Evolutionary conservation across 2,888 invertebrate species (phyloP).

Genomic region (Drepanosiphum platanoidis): DNA sequence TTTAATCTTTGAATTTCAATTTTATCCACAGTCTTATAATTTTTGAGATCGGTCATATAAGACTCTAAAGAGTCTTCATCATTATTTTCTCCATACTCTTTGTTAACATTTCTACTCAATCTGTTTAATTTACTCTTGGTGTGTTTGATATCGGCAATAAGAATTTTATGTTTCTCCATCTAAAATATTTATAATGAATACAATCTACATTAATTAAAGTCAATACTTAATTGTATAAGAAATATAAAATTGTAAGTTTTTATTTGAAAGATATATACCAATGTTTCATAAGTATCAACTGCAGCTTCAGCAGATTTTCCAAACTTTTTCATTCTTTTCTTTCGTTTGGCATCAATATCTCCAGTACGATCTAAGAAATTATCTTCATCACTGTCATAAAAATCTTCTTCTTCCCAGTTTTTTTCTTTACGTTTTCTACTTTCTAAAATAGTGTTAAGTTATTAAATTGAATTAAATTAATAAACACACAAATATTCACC

Average conservation of each 20-base stretch:
- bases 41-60: conserved; percentile 79
- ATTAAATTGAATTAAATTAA: conserved; percentile 41
- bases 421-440: conserved; percentile 81
- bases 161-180: conserved; percentile 72
- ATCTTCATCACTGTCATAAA: conserved; percentile 94
- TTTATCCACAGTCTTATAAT: conserved; percentile 73
- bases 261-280: conserved; percentile 64
- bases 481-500: conserved; percentile 70
- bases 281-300: conserved; percentile 71
- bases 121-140: conserved; percentile 63
- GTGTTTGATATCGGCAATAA: conserved; percentile 71
- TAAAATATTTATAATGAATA: conserved; percentile 66
- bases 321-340: conserved; percentile 76
- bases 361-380: conserved; percentile 93
- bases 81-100: conserved; percentile 63
- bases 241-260: conserved; percentile 1
- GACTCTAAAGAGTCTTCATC: conserved; percentile 81
- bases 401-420: conserved; percentile 88
- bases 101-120: conserved; percentile 48
- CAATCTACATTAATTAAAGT: not conserved
- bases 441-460: conserved; percentile 70
- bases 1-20: conserved; percentile 73
- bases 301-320: conserved; percentile 71
- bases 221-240: not conserved
- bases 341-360: conserved; percentile 85